Percentiles rank a stretch among this genome's conserved stretches.
phyloP scores from a whole-genome alignment of 1,140 invertebrate species.

The Papilio xuthus region DNA sequence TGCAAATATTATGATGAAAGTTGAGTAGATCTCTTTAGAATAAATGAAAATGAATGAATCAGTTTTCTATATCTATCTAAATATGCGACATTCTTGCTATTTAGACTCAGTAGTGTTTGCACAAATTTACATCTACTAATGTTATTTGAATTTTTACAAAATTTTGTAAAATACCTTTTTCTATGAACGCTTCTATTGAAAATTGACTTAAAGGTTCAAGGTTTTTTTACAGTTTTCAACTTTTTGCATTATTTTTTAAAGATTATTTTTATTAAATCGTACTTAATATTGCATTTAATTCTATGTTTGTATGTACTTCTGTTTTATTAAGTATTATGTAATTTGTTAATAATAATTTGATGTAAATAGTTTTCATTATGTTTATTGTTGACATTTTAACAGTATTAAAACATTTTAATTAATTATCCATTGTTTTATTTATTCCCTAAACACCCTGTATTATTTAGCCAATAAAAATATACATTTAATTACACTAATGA shows the following conservation, averaged over 20 bases:
- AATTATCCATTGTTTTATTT: slow-evolving; percentile 42
- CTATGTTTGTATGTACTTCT: slow-evolving; percentile 40
- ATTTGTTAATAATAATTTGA: slow-evolving; percentile 64
- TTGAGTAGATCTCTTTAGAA: slow-evolving; percentile 64
- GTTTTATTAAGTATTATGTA: slow-evolving; percentile 50
- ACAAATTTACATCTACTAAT: slow-evolving; percentile 15
- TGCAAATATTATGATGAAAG: slow-evolving; percentile 42
- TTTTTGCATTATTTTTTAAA: not conserved
- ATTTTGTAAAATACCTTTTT: slow-evolving; percentile 19
- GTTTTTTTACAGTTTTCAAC: not conserved
- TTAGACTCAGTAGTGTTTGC: slow-evolving; percentile 27
- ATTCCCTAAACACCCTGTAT: slow-evolving; percentile 17
- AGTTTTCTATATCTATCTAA: slow-evolving; percentile 39
- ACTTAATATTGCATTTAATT: slow-evolving; percentile 54
- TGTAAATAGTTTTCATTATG: slow-evolving; percentile 67
- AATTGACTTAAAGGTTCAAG: not conserved
- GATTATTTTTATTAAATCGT: slow-evolving; percentile 43
- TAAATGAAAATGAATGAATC: slow-evolving; percentile 45
- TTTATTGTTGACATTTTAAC: slow-evolving; percentile 79
- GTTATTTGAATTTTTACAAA: not conserved
- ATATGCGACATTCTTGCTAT: slow-evolving; percentile 37
- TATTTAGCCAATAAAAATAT: slow-evolving; percentile 28
- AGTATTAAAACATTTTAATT: slow-evolving; percentile 71
- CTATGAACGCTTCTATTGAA: slow-evolving; percentile 25
- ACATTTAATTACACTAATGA: slow-evolving; percentile 27